Conservation (phyloP, 2,888 invertebrate species). For the Caenorhabditis afra region DNA sequence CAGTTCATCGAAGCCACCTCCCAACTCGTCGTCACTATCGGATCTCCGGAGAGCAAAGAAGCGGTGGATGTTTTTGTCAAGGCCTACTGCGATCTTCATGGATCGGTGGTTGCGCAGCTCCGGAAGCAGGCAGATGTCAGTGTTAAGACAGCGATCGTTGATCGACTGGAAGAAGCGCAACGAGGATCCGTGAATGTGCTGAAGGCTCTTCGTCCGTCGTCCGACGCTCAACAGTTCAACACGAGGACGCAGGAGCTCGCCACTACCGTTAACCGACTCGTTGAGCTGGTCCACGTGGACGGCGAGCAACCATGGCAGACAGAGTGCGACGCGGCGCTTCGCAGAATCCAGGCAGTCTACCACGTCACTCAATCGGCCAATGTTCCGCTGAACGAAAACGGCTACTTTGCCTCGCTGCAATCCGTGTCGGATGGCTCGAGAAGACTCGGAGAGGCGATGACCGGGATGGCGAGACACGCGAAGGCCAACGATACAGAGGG, state of each 20-base stretch:
- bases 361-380: slow-evolving; percentile 89
- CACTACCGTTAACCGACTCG: slow-evolving; percentile 86
- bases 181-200: slow-evolving; percentile 71
- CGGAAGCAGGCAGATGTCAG: slow-evolving; percentile 33
- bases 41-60: slow-evolving; percentile 67
- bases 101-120: slow-evolving; percentile 67
- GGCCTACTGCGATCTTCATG: slow-evolving; percentile 74
- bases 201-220: slow-evolving; percentile 56
- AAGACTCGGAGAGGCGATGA: slow-evolving; percentile 86
- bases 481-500: slow-evolving; percentile 90
- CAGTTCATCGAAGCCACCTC: slow-evolving; percentile 90
- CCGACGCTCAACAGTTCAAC: slow-evolving; percentile 69
- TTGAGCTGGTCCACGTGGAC: slow-evolving; percentile 93
- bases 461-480: slow-evolving; percentile 93
- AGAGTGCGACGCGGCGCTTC: slow-evolving; percentile 95
- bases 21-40: slow-evolving; percentile 84
- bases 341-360: slow-evolving; percentile 91
- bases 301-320: slow-evolving; percentile 93
- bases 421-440: slow-evolving; percentile 89
- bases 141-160: slow-evolving; percentile 28
- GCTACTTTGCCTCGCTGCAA: slow-evolving; percentile 80
- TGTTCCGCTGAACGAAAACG: slow-evolving; percentile 90
- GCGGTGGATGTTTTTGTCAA: slow-evolving; percentile 74
- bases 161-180: slow-evolving; percentile 65
- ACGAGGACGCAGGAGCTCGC: slow-evolving; percentile 62